A percentile compares a stretch with the other conserved stretches of the same genome.
Evolutionary conservation across 53 echinoderm and acorn worm genomes (phyloP).

Genomic region (Pentamera pediparva): DNA sequence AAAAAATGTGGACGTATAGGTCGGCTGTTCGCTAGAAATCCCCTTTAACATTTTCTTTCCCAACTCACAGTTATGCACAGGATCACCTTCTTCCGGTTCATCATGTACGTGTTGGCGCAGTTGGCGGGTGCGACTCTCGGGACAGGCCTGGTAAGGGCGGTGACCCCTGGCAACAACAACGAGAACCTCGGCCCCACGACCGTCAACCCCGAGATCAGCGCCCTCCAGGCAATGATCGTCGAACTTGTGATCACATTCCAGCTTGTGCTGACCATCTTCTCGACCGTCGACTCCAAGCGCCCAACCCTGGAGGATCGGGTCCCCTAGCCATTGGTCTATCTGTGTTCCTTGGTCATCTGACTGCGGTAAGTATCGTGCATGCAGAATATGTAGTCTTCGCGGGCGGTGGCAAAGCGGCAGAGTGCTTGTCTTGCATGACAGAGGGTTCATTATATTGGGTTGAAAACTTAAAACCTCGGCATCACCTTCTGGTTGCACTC

Average conservation of each 20-base stretch:
- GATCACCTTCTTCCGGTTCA: conserved; percentile 46
- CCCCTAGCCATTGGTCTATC: conserved; percentile 82
- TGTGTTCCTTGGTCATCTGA: conserved; percentile 69
- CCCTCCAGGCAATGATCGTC: conserved; percentile 53
- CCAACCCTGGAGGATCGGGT: conserved; percentile 71
- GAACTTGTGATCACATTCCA: conserved; percentile 66
- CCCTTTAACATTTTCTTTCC: too few relatives aligned
- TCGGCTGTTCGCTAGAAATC: too few relatives aligned
- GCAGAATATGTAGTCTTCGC: too few relatives aligned
- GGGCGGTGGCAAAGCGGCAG: too few relatives aligned
- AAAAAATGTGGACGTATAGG: too few relatives aligned
- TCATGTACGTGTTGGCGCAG: conserved; percentile 62
- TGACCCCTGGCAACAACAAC: conserved; percentile 21
- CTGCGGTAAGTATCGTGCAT: conserved; percentile 55
- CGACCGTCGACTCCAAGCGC: conserved; percentile 69
- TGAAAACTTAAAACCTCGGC: too few relatives aligned
- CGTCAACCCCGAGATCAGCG: conserved; percentile 20
- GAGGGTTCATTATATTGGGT: too few relatives aligned
- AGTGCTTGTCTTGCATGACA: too few relatives aligned
- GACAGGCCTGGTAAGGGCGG: conserved; percentile 53
- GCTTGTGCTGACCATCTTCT: conserved; percentile 77
- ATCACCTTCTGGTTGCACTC: too few relatives aligned
- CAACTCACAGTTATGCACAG: conserved; percentile 32
- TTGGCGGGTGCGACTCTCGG: conserved; percentile 56
- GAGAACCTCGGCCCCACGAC: conserved; percentile 48